Base-by-base conservation (phyloP, 2,113 vertebrate genomes). In the Macquaria australasica region DNA sequence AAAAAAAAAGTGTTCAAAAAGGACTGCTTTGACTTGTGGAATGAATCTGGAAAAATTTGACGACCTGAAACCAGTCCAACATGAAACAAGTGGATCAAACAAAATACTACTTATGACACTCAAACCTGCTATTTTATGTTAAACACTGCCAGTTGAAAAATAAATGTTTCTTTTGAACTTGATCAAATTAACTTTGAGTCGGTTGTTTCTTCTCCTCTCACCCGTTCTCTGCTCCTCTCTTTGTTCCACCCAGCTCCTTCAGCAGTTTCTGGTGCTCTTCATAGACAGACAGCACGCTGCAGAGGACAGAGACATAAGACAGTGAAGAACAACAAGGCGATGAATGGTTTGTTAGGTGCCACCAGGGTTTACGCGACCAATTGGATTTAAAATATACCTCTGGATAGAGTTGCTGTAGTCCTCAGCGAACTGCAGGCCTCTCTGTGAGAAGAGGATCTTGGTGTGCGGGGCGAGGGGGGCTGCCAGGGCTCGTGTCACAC, bases 251-350 rank as follows among this genome's bases (percentile, higher is more conserved):
- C 0, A 96, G 89, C 59, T 97, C 95, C n/a, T 91, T 92, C 77
- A 97, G 88, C 25, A 97, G 95, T 63, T 95, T 96, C 93, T 97
- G 97, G 77, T 97, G 96, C 8, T 95, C 96, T 0, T 97, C 96
- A 9, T 97, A 97, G 0, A 96, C 94, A 7, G 90, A 92, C 75
- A 97, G 85, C 77, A 97, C 91, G 59, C 97, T 97, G 93, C 48
- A 51, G 41, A 83, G n/a, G 37, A 78, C 50, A 72, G 12, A 14
- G 9, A 9, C 23, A 64, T 2, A 34, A 37, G 41, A 43, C 18
- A 1, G 11, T 43, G 2, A 78, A 1, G 1, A 25, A 25, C n/a
- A 16, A 39, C 16, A 9, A 64, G 56, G 53, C 0, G 11, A 43
- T 23, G 1, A 62, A n/a, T 0, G 15, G 3, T 66, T n/a, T 59